Evolutionary conservation across 1,140 invertebrate species (phyloP).

Genomic region (Berghia stephanieae): DNA sequence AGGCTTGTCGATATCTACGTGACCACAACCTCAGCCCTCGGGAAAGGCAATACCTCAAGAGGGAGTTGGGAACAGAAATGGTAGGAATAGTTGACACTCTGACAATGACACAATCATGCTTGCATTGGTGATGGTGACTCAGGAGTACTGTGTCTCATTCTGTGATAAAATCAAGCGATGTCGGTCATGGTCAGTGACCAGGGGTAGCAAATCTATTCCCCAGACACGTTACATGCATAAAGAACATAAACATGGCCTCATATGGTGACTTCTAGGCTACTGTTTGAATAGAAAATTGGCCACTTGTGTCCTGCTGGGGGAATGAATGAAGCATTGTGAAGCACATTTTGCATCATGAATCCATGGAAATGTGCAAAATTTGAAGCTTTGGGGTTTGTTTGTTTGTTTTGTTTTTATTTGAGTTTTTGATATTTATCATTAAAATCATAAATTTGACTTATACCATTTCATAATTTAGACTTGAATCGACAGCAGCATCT

Average conservation of each 20-base stretch:
- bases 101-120: no score
- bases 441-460: no score
- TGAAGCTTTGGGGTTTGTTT: no score
- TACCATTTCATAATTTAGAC: no score
- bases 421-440: no score
- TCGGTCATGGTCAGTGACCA: neutral
- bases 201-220: neutral
- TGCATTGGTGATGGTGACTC: neutral
- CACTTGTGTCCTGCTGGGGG: no score
- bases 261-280: neutral
- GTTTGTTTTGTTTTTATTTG: no score
- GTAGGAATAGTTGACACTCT: constrained; percentile 38
- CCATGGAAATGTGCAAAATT: no score
- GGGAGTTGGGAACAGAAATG: constrained; percentile 66
- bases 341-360: no score
- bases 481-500: no score
- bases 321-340: no score
- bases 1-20: constrained; percentile 60
- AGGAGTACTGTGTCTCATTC: neutral
- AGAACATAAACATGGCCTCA: neutral
- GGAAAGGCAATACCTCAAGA: constrained; percentile 65
- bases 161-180: neutral
- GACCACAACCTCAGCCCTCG: constrained; percentile 51
- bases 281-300: no score
- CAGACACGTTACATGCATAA: neutral